A percentile compares a stretch with the other conserved stretches of the same genome.
Evolutionary conservation across 2,797 vertebrate genomes (phyloP).

Genomic region (Paramormyrops hopkinsi): DNA sequence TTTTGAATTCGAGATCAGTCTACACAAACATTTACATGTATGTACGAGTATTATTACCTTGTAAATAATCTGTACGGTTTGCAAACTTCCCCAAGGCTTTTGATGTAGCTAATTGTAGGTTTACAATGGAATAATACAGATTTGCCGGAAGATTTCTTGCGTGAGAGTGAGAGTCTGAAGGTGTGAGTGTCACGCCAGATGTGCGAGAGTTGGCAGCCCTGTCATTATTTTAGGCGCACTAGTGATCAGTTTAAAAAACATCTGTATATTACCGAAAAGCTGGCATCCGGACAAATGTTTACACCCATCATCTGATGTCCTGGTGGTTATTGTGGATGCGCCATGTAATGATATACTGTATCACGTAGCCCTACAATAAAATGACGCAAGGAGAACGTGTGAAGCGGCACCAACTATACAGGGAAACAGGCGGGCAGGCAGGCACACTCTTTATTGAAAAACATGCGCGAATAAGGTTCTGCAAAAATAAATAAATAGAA

Average conservation of each 20-base stretch:
- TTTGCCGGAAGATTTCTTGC: background rate
- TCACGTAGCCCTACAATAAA: background rate
- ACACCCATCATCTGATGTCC: background rate
- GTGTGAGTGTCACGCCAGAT: background rate
- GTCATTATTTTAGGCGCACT: background rate
- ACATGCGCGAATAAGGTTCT: background rate
- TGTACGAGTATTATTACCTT: background rate
- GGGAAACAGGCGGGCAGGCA: background rate
- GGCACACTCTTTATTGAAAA: background rate
- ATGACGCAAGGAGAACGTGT: background rate
- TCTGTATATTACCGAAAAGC: background rate
- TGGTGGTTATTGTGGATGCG: background rate
- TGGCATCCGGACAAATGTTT: background rate
- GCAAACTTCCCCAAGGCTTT: background rate
- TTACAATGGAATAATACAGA: background rate
- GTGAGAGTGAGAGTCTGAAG: background rate
- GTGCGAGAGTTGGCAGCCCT: background rate
- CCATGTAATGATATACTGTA: background rate
- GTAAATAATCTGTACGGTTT: background rate
- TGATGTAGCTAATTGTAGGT: background rate
- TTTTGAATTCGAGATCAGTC: background rate
- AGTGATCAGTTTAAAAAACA: background rate
- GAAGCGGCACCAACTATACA: background rate
- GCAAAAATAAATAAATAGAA: background rate
- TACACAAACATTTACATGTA: background rate